These are phyloP conservation scores for Ctenoplectra terminalis DNA, from an alignment of 1,140 invertebrate genomes.

Conservation along the genomic window DNA sequence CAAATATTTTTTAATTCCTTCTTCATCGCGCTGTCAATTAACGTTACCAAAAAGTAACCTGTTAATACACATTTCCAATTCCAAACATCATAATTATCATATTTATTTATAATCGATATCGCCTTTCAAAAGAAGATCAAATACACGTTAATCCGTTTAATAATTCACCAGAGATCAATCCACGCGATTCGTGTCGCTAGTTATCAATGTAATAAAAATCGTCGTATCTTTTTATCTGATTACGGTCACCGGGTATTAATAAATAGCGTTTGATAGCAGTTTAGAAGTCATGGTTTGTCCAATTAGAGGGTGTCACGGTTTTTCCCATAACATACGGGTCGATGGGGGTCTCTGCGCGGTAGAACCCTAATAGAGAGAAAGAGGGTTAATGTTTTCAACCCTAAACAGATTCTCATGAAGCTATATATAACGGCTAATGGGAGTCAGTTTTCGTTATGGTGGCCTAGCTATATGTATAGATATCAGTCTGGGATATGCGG, in stretches of 20 bases:
- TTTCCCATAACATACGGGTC: constrained; percentile 65
- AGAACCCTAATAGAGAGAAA: constrained; percentile 38
- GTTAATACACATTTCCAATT: too few relatives aligned
- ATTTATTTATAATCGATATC: too few relatives aligned
- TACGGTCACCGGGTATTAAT: constrained; percentile 19
- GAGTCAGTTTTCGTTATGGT: constrained; percentile 68
- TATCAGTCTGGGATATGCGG: constrained; percentile 64
- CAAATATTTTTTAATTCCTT: too few relatives aligned
- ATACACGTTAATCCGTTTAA: neutral
- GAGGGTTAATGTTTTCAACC: constrained; percentile 66
- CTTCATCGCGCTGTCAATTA: too few relatives aligned
- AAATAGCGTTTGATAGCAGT: neutral
- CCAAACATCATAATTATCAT: neutral
- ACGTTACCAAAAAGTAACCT: too few relatives aligned
- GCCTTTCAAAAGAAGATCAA: too few relatives aligned
- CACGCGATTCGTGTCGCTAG: neutral
- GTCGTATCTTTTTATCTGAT: neutral
- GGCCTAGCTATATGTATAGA: constrained; percentile 49
- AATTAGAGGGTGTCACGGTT: constrained; percentile 60
- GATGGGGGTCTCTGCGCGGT: constrained; percentile 57
- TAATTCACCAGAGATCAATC: neutral
- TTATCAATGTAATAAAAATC: neutral
- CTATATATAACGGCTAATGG: constrained; percentile 73
- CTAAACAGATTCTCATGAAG: constrained; percentile 72
- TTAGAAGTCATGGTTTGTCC: constrained; percentile 7